These are phyloP conservation scores for Coryphaenoides rupestris DNA, from an alignment of 2,113 vertebrate species.

Conservation along the genomic window DNA sequence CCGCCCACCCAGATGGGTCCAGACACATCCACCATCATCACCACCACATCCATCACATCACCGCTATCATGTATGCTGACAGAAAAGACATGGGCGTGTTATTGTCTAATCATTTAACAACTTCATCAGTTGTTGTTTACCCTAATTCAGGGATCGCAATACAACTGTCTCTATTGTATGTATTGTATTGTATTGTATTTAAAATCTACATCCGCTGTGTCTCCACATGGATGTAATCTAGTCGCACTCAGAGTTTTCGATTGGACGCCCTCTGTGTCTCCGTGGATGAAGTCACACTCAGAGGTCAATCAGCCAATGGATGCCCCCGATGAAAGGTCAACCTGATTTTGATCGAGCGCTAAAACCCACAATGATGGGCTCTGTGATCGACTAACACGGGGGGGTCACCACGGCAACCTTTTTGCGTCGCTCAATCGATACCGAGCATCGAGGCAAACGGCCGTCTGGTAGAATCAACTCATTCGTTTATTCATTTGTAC, in stretches of 20 bases:
- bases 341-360: slow-evolving; percentile 50
- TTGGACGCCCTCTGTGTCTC: no score
- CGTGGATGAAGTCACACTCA: no score
- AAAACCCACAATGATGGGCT: slow-evolving; percentile 29
- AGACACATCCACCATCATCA: neutral
- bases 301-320: slow-evolving; percentile 19
- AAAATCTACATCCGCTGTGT: no score
- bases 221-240: no score
- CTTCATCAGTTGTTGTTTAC: no score
- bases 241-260: no score
- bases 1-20: slow-evolving; percentile 6
- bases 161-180: no score
- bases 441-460: slow-evolving; percentile 4
- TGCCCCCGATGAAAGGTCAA: slow-evolving; percentile 44
- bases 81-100: no score
- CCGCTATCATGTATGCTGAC: neutral
- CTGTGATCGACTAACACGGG: slow-evolving; percentile 17
- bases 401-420: slow-evolving; percentile 15
- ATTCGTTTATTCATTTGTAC: no score
- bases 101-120: neutral
- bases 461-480: neutral
- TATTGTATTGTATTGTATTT: no score
- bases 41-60: neutral
- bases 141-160: no score
- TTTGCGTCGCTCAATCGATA: slow-evolving; percentile 45